Conservation (phyloP, 2,113 vertebrate genomes). For the Megatriorchis doriae region DNA sequence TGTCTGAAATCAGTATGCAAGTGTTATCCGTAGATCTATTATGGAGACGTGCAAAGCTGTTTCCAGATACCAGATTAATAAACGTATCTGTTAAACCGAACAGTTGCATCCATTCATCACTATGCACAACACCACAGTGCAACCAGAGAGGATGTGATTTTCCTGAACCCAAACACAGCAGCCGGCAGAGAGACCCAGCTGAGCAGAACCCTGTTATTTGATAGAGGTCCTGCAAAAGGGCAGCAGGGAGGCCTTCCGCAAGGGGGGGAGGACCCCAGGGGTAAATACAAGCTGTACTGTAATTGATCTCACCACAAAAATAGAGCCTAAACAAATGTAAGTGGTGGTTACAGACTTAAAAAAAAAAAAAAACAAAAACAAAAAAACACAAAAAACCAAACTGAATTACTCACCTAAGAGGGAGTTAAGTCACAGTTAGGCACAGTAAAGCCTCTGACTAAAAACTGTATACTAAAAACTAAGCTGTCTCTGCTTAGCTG, state of each 20-base stretch:
- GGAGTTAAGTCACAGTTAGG: neutral
- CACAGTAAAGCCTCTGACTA: neutral
- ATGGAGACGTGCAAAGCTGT: neutral
- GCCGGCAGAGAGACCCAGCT: neutral
- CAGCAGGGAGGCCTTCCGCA: neutral
- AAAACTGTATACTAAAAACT: neutral
- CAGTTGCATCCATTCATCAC: neutral
- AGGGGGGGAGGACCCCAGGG: neutral
- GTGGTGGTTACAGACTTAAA: neutral
- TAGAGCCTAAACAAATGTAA: neutral
- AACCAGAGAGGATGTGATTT: neutral
- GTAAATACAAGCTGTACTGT: neutral
- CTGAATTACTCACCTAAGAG: neutral
- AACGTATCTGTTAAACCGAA: neutral
- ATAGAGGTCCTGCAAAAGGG: neutral
- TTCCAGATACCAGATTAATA: neutral
- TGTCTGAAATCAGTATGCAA: neutral
- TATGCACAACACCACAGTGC: neutral
- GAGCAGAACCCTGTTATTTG: neutral
- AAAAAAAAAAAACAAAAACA: neutral
- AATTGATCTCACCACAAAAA: neutral
- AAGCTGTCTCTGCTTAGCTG: neutral
- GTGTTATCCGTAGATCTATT: neutral
- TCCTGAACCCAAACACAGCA: neutral
- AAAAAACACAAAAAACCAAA: neutral